Percentiles rank a stretch among this genome's conserved stretches.
These are phyloP conservation scores for Corythaixoides concolor DNA, from an alignment of 2,113 vertebrate genomes.

Conservation along the genomic window DNA sequence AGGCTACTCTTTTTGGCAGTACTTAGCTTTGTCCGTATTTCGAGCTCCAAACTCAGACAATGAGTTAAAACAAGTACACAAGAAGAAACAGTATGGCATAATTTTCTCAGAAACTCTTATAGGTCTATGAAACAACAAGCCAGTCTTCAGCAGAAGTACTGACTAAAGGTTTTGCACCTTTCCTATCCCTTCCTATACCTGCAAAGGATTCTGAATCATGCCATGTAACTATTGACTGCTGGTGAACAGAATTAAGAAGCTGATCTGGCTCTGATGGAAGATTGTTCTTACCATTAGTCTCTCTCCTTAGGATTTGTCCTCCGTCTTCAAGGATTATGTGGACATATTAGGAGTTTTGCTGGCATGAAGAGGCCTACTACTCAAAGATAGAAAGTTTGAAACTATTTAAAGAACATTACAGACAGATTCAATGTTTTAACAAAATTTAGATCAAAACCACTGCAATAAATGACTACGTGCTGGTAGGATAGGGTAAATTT, in stretches of 20 bases:
- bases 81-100: not conserved
- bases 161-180: not conserved
- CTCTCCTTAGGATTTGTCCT: not conserved
- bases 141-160: not conserved
- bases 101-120: not conserved
- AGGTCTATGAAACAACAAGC: not conserved
- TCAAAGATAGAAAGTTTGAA: not conserved
- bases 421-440: not conserved
- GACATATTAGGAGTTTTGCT: not conserved
- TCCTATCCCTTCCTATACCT: not conserved
- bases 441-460: not conserved
- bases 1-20: not conserved
- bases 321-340: not conserved
- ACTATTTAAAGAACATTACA: not conserved
- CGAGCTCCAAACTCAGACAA: not conserved
- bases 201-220: not conserved
- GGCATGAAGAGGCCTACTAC: not conserved
- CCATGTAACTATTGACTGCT: not conserved
- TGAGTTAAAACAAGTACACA: not conserved
- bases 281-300: not conserved
- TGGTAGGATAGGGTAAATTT: not conserved
- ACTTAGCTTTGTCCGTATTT: not conserved
- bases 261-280: not conserved
- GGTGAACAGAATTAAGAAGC: not conserved
- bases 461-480: not conserved